phyloP scores from a whole-genome alignment of 2,888 invertebrate genomes.

The Hirtodrosophila confusa region DNA sequence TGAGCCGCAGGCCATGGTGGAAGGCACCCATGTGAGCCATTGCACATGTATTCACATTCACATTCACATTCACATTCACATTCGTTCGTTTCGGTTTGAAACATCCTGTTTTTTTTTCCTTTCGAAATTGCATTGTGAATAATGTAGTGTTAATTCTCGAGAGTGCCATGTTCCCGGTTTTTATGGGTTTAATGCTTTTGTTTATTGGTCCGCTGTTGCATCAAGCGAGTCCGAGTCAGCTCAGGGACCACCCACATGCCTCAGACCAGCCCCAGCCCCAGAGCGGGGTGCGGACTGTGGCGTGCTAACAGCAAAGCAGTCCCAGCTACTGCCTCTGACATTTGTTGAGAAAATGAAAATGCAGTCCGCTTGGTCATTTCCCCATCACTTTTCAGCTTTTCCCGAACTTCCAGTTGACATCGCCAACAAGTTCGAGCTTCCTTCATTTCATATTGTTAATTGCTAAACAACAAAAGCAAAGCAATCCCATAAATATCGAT shows the following conservation, averaged over 20 bases:
- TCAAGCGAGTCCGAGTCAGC: conserved; percentile 34
- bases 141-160: conserved; percentile 82
- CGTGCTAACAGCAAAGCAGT: conserved; percentile 3
- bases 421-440: conserved; percentile 53
- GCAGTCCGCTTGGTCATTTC: conserved; percentile 47
- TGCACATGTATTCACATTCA: conserved; percentile 47
- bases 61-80: conserved; percentile 32
- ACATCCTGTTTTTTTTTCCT: conserved; percentile 40
- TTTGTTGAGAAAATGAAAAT: conserved; percentile 66
- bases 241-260: background rate
- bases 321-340: conserved; percentile 53
- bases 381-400: conserved; percentile 17
- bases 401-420: conserved; percentile 16
- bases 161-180: conserved; percentile 80
- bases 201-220: conserved; percentile 77
- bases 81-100: conserved; percentile 60
- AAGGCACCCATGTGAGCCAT: conserved; percentile 71
- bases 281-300: too few relatives aligned
- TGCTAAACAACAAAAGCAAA: conserved; percentile 48
- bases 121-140: conserved; percentile 80
- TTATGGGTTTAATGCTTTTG: conserved; percentile 81
- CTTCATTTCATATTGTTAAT: conserved; percentile 45
- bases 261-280: background rate
- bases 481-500: conserved; percentile 60
- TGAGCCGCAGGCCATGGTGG: conserved; percentile 52